Evolutionary conservation across 1,140 invertebrate species (phyloP).

Genomic region (Sitophilus oryzae): DNA sequence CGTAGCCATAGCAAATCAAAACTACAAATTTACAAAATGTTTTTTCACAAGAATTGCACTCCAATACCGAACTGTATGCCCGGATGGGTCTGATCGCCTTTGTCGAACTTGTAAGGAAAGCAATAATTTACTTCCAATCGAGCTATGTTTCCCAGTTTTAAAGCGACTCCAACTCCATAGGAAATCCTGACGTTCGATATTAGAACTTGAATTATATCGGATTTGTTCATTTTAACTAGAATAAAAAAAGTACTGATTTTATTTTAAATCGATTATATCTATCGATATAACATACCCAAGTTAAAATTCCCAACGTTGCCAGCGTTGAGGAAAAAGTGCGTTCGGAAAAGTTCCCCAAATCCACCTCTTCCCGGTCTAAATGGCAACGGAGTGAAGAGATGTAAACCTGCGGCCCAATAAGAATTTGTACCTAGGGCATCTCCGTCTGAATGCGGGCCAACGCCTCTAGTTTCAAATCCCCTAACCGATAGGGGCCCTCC

Average conservation of each 20-base stretch:
- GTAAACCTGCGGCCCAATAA: conserved; percentile 75
- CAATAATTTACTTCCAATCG: conserved; percentile 84
- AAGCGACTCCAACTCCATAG: conserved; percentile 67
- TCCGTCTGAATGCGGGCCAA: conserved; percentile 72
- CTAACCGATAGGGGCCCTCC: conserved; percentile 79
- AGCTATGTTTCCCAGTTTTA: conserved; percentile 70
- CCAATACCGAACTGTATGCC: conserved; percentile 70
- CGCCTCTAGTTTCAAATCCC: conserved; percentile 76
- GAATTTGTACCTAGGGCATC: conserved; percentile 56
- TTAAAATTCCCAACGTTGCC: conserved; percentile 63
- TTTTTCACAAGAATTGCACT: conserved; percentile 51
- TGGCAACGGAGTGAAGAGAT: conserved; percentile 79
- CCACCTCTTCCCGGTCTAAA: conserved; percentile 68
- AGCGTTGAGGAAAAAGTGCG: conserved; percentile 79
- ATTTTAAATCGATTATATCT: neutral
- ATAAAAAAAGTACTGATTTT: neutral
- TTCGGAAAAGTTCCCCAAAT: conserved; percentile 72
- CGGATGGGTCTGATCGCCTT: conserved; percentile 51
- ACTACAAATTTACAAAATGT: no score
- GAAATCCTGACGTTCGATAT: conserved; percentile 54
- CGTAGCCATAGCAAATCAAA: no score
- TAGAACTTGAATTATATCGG: conserved; percentile 39
- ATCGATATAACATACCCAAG: conserved; percentile 18
- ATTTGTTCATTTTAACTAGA: conserved; percentile 15
- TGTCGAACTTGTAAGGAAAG: conserved; percentile 54